Conservation (phyloP, 1,140 invertebrate species). For the Lepidotrigona ventralis region DNA sequence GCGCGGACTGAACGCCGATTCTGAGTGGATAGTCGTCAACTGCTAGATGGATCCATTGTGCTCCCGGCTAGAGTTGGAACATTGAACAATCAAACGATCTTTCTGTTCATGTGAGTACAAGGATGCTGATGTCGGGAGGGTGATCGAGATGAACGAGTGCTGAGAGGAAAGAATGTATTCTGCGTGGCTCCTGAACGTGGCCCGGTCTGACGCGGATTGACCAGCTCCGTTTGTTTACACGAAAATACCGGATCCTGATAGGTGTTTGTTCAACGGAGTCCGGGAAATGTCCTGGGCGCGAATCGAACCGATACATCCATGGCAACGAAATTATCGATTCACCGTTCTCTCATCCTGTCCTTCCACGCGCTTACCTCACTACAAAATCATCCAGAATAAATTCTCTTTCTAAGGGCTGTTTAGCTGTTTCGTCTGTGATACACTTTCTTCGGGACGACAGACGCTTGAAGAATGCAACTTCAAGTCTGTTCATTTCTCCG, state of each 20-base stretch:
- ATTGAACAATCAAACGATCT: constrained; percentile 56
- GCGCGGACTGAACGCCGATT: constrained; percentile 52
- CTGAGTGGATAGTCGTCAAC: constrained; percentile 55
- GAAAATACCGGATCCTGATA: constrained; percentile 44
- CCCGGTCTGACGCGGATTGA: neutral
- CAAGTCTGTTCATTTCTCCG: neutral
- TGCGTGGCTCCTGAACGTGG: neutral
- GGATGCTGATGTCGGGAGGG: constrained; percentile 23
- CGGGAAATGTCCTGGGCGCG: constrained; percentile 35
- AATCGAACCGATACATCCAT: constrained; percentile 25
- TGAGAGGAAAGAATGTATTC: constrained; percentile 45
- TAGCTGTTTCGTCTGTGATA: neutral
- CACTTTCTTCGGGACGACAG: neutral
- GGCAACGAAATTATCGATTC: constrained; percentile 46
- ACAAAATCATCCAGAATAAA: constrained; percentile 11
- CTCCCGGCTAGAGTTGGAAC: constrained; percentile 67
- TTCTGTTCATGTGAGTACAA: constrained; percentile 52
- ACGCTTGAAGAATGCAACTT: neutral
- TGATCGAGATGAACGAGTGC: constrained; percentile 8
- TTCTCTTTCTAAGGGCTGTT: neutral
- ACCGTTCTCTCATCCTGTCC: constrained; percentile 1
- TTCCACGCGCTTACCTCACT: neutral
- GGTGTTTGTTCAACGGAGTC: constrained; percentile 42
- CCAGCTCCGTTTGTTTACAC: constrained; percentile 40
- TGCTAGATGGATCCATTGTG: constrained; percentile 73